These are phyloP conservation scores for Caenorhabditis latens DNA, from an alignment of 1,140 invertebrate genomes.

Conservation along the genomic window DNA sequence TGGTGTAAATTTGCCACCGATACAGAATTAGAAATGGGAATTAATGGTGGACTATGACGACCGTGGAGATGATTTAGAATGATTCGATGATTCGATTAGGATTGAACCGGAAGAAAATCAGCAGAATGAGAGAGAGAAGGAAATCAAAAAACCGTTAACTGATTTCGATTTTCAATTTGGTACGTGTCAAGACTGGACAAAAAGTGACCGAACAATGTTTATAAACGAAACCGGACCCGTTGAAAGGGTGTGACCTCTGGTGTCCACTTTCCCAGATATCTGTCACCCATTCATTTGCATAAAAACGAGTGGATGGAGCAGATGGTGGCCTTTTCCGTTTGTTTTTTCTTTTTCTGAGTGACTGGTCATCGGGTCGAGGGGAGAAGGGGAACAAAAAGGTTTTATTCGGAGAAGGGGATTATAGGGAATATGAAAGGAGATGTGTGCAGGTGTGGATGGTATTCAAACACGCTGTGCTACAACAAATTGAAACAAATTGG, in stretches of 20 bases:
- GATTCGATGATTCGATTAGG: constrained; percentile 47
- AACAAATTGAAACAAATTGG: background rate
- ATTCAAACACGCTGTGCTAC: too few relatives aligned
- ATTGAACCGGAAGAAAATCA: constrained; percentile 32
- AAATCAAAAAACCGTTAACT: constrained; percentile 41
- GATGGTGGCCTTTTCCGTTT: constrained; percentile 36
- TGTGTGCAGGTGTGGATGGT: background rate
- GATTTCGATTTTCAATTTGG: background rate
- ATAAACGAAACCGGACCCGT: background rate
- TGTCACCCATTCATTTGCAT: constrained; percentile 23
- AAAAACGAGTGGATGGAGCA: background rate
- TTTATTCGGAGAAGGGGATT: background rate
- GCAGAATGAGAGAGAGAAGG: too few relatives aligned
- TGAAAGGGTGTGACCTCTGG: constrained; percentile 19
- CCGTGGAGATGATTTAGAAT: background rate
- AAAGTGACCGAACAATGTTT: background rate
- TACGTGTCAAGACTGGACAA: background rate
- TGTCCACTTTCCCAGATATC: background rate
- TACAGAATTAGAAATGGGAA: background rate
- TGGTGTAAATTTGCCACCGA: constrained; percentile 38
- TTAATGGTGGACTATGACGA: background rate
- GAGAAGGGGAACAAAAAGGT: background rate
- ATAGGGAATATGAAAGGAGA: background rate
- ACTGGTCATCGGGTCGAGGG: background rate
- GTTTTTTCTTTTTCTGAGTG: constrained; percentile 9